Base-by-base conservation (phyloP, 37 sponge, comb jelly and placozoan genomes). In the Chondrosia reniformis region DNA sequence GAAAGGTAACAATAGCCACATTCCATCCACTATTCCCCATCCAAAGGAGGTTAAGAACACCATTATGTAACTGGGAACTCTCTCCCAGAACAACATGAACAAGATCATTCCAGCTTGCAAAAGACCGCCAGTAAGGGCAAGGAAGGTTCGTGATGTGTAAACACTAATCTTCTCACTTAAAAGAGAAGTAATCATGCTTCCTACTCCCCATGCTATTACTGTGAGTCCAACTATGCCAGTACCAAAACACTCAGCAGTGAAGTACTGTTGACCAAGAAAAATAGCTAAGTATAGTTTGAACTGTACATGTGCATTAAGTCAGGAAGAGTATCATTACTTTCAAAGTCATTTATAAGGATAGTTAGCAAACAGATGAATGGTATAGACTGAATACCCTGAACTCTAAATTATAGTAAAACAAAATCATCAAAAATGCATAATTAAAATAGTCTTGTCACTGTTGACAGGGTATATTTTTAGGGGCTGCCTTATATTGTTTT, bases 11-110 rank as follows among this genome's bases (percentile, higher is more conserved):
- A 74, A 79, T 33, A 79, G 63, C 89, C 89, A 89, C 21, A 89
- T 59, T 36, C 77, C 89, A 80, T 84, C 89, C 25, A 63, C 76
- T 6, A 45, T 64, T 19, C 89, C 89, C 89, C 89, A 89, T 21
- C 71, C 77, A 49, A 80, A 9, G 17, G 76, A 44, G 63, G 79
- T 41, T 43, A 80, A 5, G 62, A 89, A 89, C 19, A 83, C 63
- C 42, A 71, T 74, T 5, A 33, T 27, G 52, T 80, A 89, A 43
- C 81, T 89, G 0, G 81, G 84, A 25, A 22, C 41, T 56, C 71
- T 42, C 32, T 80, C 62, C 89, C 89, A 89, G 4, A 80, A 22
- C 7, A 89, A 28, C 59, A 89, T 42, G 58, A 89, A 89, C 5
- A 69, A 25, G 41, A 69, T 36, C 39, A 69, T 8, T 37, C 72